A percentile compares a stretch with the other conserved stretches of the same genome.
These are phyloP conservation scores for Eufriesea mexicana DNA, from an alignment of 1,140 invertebrate genomes.

Conservation along the genomic window DNA sequence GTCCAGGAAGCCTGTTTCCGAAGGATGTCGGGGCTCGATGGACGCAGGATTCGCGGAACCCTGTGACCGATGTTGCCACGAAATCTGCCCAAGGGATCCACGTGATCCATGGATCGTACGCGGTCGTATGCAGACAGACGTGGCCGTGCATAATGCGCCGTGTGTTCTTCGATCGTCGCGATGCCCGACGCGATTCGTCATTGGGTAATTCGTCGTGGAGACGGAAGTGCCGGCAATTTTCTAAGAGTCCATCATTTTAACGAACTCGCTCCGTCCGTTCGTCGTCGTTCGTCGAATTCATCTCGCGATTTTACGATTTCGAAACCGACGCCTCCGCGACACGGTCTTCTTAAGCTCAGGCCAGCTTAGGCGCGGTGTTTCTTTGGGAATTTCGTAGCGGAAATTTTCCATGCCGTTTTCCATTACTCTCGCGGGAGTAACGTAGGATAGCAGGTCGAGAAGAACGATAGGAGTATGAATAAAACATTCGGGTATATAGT, in stretches of 20 bases:
- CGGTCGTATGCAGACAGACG: slow-evolving; percentile 59
- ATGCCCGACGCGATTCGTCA: slow-evolving; percentile 58
- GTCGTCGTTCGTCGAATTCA: background rate
- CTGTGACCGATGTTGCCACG: background rate
- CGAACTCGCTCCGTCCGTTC: slow-evolving; percentile 34
- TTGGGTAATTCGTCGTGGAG: slow-evolving; percentile 49
- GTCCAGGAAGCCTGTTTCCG: background rate
- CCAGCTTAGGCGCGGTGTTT: too few species aligned
- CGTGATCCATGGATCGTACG: slow-evolving; percentile 68
- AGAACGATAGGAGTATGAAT: slow-evolving; percentile 26
- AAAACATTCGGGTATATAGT: slow-evolving; percentile 27
- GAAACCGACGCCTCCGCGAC: too few species aligned
- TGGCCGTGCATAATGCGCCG: slow-evolving; percentile 73
- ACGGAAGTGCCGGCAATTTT: slow-evolving; percentile 50
- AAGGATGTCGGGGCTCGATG: background rate
- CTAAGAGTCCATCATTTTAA: slow-evolving; percentile 49
- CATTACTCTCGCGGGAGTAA: background rate
- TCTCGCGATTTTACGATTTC: background rate
- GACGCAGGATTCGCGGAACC: background rate
- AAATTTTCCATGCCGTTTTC: background rate
- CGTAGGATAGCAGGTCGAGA: background rate
- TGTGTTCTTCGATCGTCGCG: slow-evolving; percentile 58
- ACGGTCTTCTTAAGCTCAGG: too few species aligned
- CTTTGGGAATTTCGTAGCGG: background rate
- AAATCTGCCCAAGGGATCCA: slow-evolving; percentile 36